Base-by-base conservation (phyloP, 1,140 invertebrate species). In the Chrysomallon squamiferum region DNA sequence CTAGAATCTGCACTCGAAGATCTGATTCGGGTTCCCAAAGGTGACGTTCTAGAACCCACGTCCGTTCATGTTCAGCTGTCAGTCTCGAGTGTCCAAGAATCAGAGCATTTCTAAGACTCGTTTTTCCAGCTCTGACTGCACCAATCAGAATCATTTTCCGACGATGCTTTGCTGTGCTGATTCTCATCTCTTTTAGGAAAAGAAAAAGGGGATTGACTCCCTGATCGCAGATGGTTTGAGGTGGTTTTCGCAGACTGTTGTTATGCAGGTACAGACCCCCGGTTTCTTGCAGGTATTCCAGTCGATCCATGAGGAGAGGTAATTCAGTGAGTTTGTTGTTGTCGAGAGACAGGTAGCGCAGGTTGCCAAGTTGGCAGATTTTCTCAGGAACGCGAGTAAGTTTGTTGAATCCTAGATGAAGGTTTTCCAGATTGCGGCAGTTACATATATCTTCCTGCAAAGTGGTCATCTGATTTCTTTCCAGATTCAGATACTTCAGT, bases 131-230 rank as follows among this genome's bases (percentile, higher is more conserved):
- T 58, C 76, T 71, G 1, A 75, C 76, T 20, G 79, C 79, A 38
- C 81, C 81, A 45, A 81, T 81, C 50, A 83, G 45, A 43, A 83
- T 81, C 77, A 83, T 75, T 59, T 81, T 83, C 57, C 69, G 65
- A 9, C 81, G 67, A 62, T 81, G 81, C 32, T 71, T 75, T 20
- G 79, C 81, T 47, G 80, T 73, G 66, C 75, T 75, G 20, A 81
- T 66, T 49, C 80, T 43, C 20, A 68, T 43, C 52, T 74, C 70
- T 65, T 76, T 76, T 9, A 82, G 59, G 58, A 65, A 82, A 11
- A 61, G 66, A 58, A 76, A 82, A 1, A 82, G 54, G 25, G 73
- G 65, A 4, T 56, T 49, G 9, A 77, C 69, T 5, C 81, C 81
- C 45, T 77, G 78, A 33, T 76, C 64, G 68, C 77, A 80, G n/a